phyloP scores from a whole-genome alignment of 2,797 vertebrate species.

The Chrosomus eos region DNA sequence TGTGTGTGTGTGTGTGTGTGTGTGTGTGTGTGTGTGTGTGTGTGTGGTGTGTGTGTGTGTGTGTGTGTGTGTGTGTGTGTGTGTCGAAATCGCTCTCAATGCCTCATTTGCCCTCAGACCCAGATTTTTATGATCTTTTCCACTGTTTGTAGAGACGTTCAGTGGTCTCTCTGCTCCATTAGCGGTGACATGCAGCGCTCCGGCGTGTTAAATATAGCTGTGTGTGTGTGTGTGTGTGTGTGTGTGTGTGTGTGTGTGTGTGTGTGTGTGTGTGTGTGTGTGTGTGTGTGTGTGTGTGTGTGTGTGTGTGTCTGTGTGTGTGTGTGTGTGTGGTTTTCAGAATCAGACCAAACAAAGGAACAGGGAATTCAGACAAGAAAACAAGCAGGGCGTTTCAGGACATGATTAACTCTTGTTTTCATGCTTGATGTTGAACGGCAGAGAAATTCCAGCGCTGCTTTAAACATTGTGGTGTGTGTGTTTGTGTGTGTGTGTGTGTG shows the following conservation, averaged over 20 bases:
- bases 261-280: slow-evolving; percentile 52
- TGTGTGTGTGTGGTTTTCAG: no score
- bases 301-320: slow-evolving; percentile 41
- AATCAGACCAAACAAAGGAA: slow-evolving; percentile 68
- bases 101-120: neutral
- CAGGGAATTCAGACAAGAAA: slow-evolving; percentile 44
- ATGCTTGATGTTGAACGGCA: slow-evolving; percentile 20
- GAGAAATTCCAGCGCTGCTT: neutral
- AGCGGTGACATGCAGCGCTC: slow-evolving; percentile 8
- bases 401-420: slow-evolving; percentile 67
- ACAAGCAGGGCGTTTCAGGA: slow-evolving; percentile 36
- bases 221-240: slow-evolving; percentile 51
- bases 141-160: slow-evolving; percentile 44
- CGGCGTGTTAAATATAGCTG: slow-evolving; percentile 73
- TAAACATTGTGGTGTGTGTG: neutral
- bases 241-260: slow-evolving; percentile 54
- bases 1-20: no score
- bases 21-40: no score
- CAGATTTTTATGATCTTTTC: slow-evolving; percentile 10
- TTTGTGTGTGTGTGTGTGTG: no score
- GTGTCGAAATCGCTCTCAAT: neutral
- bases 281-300: slow-evolving; percentile 58
- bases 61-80: no score
- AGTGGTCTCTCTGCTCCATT: slow-evolving; percentile 53
- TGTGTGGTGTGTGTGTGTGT: no score